Conservation (phyloP, 2,888 invertebrate species). For the Chrysotoxum bicinctum region DNA sequence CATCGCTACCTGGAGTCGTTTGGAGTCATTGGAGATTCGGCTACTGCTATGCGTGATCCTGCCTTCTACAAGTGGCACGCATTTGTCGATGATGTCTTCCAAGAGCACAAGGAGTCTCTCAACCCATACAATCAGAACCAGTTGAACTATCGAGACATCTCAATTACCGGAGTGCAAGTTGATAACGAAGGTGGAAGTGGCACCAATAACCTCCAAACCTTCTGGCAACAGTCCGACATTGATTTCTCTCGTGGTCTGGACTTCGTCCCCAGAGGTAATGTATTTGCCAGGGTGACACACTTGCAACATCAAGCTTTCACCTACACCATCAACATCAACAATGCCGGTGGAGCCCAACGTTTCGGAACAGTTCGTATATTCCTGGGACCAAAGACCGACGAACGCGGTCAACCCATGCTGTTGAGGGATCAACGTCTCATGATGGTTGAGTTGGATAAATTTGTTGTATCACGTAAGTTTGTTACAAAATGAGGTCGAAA, state of each 20-base stretch:
- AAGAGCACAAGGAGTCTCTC: conserved; percentile 86
- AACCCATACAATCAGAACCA: conserved; percentile 83
- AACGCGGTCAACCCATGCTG: conserved; percentile 84
- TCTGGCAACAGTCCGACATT: conserved; percentile 91
- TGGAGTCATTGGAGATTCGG: conserved; percentile 90
- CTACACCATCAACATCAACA: conserved; percentile 86
- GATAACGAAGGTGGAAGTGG: conserved; percentile 16
- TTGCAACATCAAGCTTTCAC: conserved; percentile 88
- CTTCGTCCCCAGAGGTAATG: conserved; percentile 87
- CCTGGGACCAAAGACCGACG: conserved; percentile 86
- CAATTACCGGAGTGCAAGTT: not conserved
- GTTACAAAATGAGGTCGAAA: not conserved
- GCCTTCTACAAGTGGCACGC: conserved; percentile 93
- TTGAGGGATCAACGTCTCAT: conserved; percentile 84
- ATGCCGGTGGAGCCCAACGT: conserved; percentile 81
- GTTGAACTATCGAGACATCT: conserved; percentile 76
- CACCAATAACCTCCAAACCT: conserved; percentile 81
- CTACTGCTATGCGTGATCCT: conserved; percentile 93
- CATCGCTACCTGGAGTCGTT: conserved; percentile 86
- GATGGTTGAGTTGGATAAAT: conserved; percentile 88
- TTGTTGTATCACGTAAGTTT: conserved; percentile 84
- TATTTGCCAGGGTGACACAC: conserved; percentile 89
- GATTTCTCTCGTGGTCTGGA: conserved; percentile 89
- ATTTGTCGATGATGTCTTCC: conserved; percentile 89
- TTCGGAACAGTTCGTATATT: conserved; percentile 87